These are phyloP conservation scores for Latrodectus geometricus DNA, from an alignment of 1,140 invertebrate species.

Conservation along the genomic window DNA sequence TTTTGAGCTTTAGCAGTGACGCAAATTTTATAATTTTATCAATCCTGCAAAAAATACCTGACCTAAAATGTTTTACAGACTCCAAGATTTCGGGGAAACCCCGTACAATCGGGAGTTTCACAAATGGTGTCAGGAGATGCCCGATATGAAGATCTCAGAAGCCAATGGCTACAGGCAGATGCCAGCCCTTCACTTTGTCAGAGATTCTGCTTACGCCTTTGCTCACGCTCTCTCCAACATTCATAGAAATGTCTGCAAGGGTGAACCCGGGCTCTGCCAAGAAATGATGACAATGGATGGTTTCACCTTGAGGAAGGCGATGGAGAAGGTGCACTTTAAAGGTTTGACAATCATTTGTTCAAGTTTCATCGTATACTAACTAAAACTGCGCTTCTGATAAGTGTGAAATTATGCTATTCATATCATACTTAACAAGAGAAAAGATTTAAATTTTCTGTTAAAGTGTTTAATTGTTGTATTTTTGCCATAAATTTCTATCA, in stretches of 20 bases:
- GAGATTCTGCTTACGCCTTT: conserved; percentile 74
- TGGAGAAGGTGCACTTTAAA: conserved; percentile 73
- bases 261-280: conserved; percentile 69
- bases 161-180: conserved; percentile 69
- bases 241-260: conserved; percentile 68
- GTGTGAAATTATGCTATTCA: no score
- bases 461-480: no score
- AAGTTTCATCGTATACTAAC: neutral
- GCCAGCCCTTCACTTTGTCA: conserved; percentile 73
- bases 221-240: conserved; percentile 72
- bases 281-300: conserved; percentile 70
- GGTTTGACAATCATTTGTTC: conserved; percentile 66
- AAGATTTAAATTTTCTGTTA: no score
- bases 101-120: conserved; percentile 62
- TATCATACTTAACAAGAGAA: no score
- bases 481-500: no score
- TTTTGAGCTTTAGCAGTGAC: no score
- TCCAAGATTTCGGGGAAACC: conserved; percentile 51
- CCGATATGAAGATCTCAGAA: conserved; percentile 34
- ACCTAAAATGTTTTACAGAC: neutral
- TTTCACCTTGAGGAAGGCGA: conserved; percentile 68
- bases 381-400: no score
- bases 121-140: conserved; percentile 62
- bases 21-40: no score
- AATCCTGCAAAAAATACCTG: no score